phyloP scores from a whole-genome alignment of 2,113 vertebrate genomes.

The Corvus moneduloides region DNA sequence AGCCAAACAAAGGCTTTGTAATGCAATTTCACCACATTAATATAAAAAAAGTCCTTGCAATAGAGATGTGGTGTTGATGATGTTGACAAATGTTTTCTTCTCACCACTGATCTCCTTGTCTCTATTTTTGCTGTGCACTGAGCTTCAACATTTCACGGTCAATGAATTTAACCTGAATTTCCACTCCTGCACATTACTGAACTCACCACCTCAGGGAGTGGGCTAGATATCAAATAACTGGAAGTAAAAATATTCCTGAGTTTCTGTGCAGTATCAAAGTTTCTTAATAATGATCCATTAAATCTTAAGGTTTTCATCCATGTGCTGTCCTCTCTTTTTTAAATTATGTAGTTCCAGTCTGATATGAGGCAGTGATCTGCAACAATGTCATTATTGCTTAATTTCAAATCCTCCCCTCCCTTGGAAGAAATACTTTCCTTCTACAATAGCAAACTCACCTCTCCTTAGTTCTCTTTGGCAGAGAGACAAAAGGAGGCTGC shows the following conservation, averaged over 20 bases:
- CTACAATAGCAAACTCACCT: background rate
- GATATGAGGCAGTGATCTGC: accelerated
- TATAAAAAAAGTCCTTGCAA: background rate
- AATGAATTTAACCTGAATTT: background rate
- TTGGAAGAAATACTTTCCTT: background rate
- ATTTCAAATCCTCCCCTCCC: background rate
- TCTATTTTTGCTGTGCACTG: background rate
- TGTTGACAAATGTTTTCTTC: background rate
- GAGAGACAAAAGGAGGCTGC: background rate
- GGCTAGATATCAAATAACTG: background rate
- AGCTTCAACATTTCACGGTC: background rate
- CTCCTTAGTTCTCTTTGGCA: background rate
- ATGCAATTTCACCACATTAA: background rate
- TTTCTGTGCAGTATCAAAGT: background rate
- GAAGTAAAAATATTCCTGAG: background rate
- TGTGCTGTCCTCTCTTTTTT: background rate
- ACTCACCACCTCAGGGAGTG: background rate
- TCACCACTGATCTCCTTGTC: background rate
- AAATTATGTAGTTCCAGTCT: background rate
- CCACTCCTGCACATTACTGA: background rate
- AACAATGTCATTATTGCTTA: background rate
- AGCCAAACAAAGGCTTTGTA: background rate
- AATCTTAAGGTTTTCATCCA: background rate
- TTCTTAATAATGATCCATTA: background rate
- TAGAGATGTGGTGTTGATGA: background rate